Base-by-base conservation (phyloP, 2,797 vertebrate genomes). In the Staurois parvus region DNA sequence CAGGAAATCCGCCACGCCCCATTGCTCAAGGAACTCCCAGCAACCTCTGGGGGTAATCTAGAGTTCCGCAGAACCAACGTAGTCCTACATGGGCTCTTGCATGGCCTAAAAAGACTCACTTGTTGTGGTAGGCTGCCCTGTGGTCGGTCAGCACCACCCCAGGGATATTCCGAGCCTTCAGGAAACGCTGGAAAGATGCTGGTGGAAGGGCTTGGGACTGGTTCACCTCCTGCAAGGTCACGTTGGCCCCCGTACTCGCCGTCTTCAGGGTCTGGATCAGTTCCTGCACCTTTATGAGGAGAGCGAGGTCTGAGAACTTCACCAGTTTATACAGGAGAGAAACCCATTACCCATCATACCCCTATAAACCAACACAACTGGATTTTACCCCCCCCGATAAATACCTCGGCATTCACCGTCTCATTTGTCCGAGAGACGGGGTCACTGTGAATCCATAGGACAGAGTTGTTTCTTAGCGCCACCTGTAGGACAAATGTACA, bases 141-240 rank as follows among this genome's bases (percentile, higher is more conserved):
- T 99, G 96, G 88, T 98, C 97, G 0, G 96, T 88, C 0, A 99
- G 91, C 1, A 99, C 97, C 0, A 98, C 88, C 0, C 98, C 98
- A 0, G 97, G 97, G 90, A 99, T 93, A 3, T 92, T 92, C 15
- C 88, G 93, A 72, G 90, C 93, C 37, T 93, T 94, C 37, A 99
- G 94, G 90, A 99, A 99, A n/a, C 97, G 95, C 89, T 99, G 98
- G 89, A 99, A 96, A 87, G 97, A 99, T 0, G 96, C 96, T 0
- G 98, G 98, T 0, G 98, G 98, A 15, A 99, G 96, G 0, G 97
- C 93, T 91, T 97, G 96, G 13, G 95, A 93, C 77, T 81, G 62
- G 1, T 0, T 0, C 0, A 89, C 90, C 75, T 93, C 94, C 0
- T 45, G 87, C 67, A 96, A 21, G 0, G 91, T 24, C 9, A 99